Evolutionary conservation across 1,140 invertebrate species (phyloP), one percentile per base, ranked within the genome.

Genomic region (Panagrolaimus sp.): DNA sequence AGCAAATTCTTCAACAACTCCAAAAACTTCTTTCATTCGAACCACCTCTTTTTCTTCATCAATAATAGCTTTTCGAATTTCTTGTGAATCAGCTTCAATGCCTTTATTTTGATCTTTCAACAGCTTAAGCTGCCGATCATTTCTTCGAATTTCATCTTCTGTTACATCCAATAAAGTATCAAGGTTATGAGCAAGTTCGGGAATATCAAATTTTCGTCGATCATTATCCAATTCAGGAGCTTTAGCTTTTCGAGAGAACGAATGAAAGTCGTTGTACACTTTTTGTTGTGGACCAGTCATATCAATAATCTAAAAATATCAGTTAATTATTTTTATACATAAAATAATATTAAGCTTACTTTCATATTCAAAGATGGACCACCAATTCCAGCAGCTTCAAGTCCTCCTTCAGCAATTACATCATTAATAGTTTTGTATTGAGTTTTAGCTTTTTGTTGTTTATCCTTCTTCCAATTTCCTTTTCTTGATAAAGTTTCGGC

Each of bases 281-380:
- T 92, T 88, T 79, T 92, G 90, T 83, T 97, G 92, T 0, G 91
- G 91, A 3, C 94, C 95, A 45, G 94, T 97, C 92, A 98, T 93
- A 83, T 99, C 96, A 71, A 98, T 98, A 7, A 98, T 94, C 82
- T 97, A 7, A 38, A 38, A 38, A 4, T 4, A 38, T 38, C 2
- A 7, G 32, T n/a, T n/a, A n/a, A 38, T 38, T 38, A 38, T 38
- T 4, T 38, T 2, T 7, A 38, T 38, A 2, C 7, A 38, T 7
- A 38, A 38, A 38, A 38, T 7, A 38, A 38, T n/a, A n/a, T n/a
- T n/a, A 38, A 38, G 7, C 32, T 2, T 38, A 38, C 32, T 38
- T 38, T 38, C 32, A 38, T 38, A 38, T 38, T 38, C 7, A 38
- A 7, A 2, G 32, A 38, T 38, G 32, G 32, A 4, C 32, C 32